phyloP scores from a whole-genome alignment of 2,888 invertebrate species.

The Hydriomena furcata region DNA sequence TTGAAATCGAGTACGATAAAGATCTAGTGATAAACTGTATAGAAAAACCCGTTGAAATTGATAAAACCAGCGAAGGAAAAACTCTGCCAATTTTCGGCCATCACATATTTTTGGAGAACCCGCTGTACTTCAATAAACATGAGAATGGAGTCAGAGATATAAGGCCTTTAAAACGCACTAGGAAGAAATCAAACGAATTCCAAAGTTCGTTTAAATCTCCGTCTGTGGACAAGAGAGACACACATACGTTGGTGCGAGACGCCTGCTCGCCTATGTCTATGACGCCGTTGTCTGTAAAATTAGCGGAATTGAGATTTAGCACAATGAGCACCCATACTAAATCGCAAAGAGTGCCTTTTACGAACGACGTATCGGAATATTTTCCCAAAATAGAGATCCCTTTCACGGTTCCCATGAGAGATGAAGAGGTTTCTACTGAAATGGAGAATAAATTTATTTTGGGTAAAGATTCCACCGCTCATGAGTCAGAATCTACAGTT shows the following conservation, averaged over 20 bases:
- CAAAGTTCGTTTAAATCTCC: conserved; percentile 77
- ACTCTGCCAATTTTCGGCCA: conserved; percentile 79
- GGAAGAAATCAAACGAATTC: conserved; percentile 76
- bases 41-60: conserved; percentile 61
- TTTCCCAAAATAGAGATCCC: conserved; percentile 78
- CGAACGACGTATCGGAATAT: conserved; percentile 75
- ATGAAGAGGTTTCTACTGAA: conserved; percentile 75
- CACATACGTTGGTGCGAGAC: conserved; percentile 69
- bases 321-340: conserved; percentile 72
- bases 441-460: conserved; percentile 80
- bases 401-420: conserved; percentile 64
- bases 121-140: conserved; percentile 76
- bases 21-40: conserved; percentile 70
- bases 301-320: conserved; percentile 84
- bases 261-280: conserved; percentile 78
- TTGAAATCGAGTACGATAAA: conserved; percentile 83
- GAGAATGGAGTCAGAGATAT: conserved; percentile 60
- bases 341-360: conserved; percentile 56
- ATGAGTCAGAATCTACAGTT: conserved; percentile 70
- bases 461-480: conserved; percentile 61
- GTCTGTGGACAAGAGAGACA: conserved; percentile 71
- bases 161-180: conserved; percentile 68
- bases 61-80: conserved; percentile 60
- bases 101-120: conserved; percentile 75
- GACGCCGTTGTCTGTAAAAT: conserved; percentile 84